phyloP scores from a whole-genome alignment of 2,888 invertebrate genomes.

The Drosophila colorata region DNA sequence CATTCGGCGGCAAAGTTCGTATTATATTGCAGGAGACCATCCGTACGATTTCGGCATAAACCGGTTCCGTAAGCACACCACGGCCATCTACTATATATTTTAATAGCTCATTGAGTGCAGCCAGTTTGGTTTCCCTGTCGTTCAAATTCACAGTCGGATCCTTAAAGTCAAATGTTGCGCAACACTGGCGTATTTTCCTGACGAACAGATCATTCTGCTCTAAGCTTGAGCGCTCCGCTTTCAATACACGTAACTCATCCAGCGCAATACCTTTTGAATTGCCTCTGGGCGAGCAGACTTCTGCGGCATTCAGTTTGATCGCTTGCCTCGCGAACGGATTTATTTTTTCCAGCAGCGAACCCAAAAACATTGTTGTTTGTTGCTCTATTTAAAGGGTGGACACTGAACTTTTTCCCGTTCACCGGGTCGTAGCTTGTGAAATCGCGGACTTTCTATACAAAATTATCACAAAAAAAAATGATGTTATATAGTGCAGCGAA shows the following conservation, averaged over 20 bases:
- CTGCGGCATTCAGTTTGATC: neutral
- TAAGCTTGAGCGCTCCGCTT: neutral
- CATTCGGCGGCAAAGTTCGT: neutral
- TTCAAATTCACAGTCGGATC: neutral
- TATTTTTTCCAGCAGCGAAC: neutral
- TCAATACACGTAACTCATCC: neutral
- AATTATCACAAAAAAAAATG: too few species aligned
- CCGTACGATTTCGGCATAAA: neutral
- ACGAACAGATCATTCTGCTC: neutral
- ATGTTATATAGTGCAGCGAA: too few species aligned
- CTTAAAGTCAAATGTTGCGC: neutral
- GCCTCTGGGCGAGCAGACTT: neutral
- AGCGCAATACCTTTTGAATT: too few species aligned
- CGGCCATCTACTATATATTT: neutral
- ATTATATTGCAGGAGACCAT: slow-evolving; percentile 5
- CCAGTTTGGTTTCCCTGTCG: neutral
- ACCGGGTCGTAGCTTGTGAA: too few species aligned
- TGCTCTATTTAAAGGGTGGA: too few species aligned
- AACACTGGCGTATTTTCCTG: neutral
- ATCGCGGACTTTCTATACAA: too few species aligned
- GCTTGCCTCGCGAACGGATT: neutral
- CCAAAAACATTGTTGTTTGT: neutral
- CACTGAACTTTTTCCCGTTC: neutral
- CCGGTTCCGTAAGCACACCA: neutral
- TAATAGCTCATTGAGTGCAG: neutral